Evolutionary conservation across 2,888 invertebrate genomes (phyloP), one percentile per base, ranked within the genome.

Genomic region (Homarus gammarus): DNA sequence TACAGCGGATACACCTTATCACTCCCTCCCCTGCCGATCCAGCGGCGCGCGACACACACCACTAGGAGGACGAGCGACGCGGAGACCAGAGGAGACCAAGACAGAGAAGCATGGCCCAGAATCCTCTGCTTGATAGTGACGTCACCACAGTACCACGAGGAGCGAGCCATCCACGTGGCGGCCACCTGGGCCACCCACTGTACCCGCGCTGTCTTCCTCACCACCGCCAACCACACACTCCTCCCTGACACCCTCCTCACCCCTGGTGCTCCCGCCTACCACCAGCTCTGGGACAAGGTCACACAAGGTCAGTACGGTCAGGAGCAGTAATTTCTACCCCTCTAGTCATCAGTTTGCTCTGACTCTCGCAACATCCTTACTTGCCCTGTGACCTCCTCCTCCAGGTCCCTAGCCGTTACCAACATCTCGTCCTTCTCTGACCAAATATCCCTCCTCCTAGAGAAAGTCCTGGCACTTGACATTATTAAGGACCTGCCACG

Each of bases 101-200:
- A 27, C 6, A 64, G 1, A 8, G 6, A 44, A 12, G 44, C 49
- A 18, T n/a, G 8, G 3, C 84, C 86, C 22, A 56, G 89, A 18
- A 77, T 92, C 64, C 86, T 92, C 1, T 91, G 92, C 68, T 27
- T 90, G 56, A 89, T 92, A 33, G 68, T 82, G 15, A 92, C 91
- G 10, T 86, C 91, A 18, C 91, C 92, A 6, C 33, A 84, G 51
- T 87, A 91, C 77, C 92, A 92, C 68, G 56, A 81, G 73, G 78
- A 81, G 31, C 40, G 91, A 36, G 91, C 90, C 3, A 56, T 77
- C 27, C 92, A 92, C 40, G 92, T 92, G 36, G 90, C 85, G 3
- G 84, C 72, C 22, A 92, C 92, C 10, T 92, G 92, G 92, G 87
- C 89, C n/a, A 61, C 78, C 0, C 90, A 89, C 84, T 92, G 92